A percentile compares a stretch with the other conserved stretches of the same genome.
Evolutionary conservation across 2,113 vertebrate species (phyloP).

Genomic region (Larimichthys crocea): DNA sequence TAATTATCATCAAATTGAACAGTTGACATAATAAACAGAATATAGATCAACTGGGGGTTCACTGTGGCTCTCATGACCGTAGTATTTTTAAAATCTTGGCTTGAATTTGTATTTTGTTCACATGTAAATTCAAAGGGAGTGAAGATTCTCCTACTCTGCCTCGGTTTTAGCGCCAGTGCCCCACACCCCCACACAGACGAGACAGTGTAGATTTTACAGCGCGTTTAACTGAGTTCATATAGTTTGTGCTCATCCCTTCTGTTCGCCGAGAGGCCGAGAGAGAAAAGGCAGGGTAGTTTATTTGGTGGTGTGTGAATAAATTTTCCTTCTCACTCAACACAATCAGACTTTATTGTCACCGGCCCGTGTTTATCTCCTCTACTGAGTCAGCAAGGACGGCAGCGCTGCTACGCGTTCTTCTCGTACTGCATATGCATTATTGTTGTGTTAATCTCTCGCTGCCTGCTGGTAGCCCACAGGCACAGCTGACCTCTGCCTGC

Average conservation of each 20-base stretch:
- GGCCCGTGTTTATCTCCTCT: constrained; percentile 21
- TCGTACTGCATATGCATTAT: constrained; percentile 32
- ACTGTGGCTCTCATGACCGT: not conserved
- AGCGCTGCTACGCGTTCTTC: constrained; percentile 12
- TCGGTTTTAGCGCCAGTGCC: not conserved
- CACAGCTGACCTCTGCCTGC: constrained; percentile 33
- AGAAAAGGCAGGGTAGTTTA: constrained; percentile 4
- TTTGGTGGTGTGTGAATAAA: constrained; percentile 1
- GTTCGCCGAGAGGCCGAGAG: not conserved
- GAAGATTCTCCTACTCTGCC: not conserved
- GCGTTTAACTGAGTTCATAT: not conserved
- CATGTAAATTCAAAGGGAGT: not conserved
- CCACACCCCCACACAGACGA: not conserved
- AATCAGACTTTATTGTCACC: constrained; percentile 30
- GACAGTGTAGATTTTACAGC: not conserved
- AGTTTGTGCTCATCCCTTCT: not conserved
- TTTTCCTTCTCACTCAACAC: constrained; percentile 2
- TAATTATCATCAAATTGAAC: not conserved
- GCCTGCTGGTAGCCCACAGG: constrained; percentile 14
- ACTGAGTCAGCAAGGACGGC: constrained; percentile 27
- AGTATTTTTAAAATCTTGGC: not conserved
- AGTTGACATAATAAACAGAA: not conserved
- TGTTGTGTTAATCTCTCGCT: constrained; percentile 42
- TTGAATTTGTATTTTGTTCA: not conserved
- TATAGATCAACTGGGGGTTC: not conserved